Evolutionary conservation across 2,113 vertebrate genomes (phyloP).

Genomic region (Carassius auratus): DNA sequence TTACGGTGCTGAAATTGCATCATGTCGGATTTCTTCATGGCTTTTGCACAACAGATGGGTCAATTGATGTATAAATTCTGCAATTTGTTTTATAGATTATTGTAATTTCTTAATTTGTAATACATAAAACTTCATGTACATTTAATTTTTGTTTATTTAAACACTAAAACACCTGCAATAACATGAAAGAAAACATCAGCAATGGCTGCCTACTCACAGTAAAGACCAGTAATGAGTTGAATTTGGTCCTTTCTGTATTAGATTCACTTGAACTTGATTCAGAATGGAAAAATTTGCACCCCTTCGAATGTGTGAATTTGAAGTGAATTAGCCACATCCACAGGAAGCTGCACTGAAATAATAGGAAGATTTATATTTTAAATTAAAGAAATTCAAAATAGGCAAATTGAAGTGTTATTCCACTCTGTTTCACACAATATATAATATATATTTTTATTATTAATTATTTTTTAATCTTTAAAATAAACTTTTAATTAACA

Average conservation of each 20-base stretch:
- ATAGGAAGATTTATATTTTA: no score
- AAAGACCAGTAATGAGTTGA: neutral
- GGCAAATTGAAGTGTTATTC: no score
- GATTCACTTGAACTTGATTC: no score
- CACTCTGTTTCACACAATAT: no score
- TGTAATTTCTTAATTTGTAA: neutral
- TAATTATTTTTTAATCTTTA: no score
- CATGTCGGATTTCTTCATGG: slow-evolving; percentile 13
- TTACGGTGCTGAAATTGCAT: slow-evolving; percentile 66
- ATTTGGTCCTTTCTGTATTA: neutral
- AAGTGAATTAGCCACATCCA: no score
- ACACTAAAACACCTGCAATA: neutral
- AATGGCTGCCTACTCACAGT: neutral
- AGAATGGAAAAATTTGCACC: no score
- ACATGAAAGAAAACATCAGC: neutral
- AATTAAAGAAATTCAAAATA: neutral
- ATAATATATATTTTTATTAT: no score
- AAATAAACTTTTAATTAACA: no score
- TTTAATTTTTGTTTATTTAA: no score
- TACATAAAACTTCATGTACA: neutral
- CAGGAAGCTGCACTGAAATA: no score
- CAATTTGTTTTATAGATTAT: neutral
- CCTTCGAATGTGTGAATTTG: no score
- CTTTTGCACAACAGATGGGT: neutral
- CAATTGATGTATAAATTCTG: neutral